Evolutionary conservation across 2,797 vertebrate species (phyloP), one percentile per base, ranked within the genome.

Genomic region (Urophycis tenuis): DNA sequence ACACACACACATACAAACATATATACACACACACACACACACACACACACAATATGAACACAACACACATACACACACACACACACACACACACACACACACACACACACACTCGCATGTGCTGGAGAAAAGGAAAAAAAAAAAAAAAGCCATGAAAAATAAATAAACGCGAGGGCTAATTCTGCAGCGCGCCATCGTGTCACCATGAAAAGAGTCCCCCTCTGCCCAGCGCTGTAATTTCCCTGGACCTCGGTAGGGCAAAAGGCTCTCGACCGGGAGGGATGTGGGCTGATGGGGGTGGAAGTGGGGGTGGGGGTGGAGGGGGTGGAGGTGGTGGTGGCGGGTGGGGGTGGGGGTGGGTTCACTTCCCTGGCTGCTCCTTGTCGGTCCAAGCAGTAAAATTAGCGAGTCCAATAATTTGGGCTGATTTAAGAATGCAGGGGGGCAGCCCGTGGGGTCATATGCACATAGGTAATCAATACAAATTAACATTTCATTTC

Each of bases 401-500:
- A 93, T 92, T 89, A 93, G 91, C 90, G 88, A 91, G 87, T 87
- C 87, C 91, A 91, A 93, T 94, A 88, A 93, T 93, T 92, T 93
- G 86, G 89, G 88, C 89, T 93, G 92, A 92, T 93, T 93, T 93
- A 92, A 88, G 91, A 92, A 93, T 92, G 91, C 92, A 91, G 80
- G 77, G 77, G 76, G 78, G 88, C 84, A 85, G 88, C 88, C 85
- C 69, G 75, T 41, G 60, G 91, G 93, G 91, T 93, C 92, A 92
- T 87, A 91, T 84, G 89, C 90, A 89, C 92, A 93, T 91, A 88
- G 92, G 88, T 91, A 93, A 94, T 94, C 93, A 92, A 94, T 94
- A 94, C 90, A 92, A 92, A 94, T 94, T 93, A 94, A 85, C 92
- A 93, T 94, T 92, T 92, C 87, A 91, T 90, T 87, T 87, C 91